These are phyloP conservation scores for Peromyscus attwateri DNA, from an alignment of 2,797 vertebrate species.

Conservation along the genomic window DNA sequence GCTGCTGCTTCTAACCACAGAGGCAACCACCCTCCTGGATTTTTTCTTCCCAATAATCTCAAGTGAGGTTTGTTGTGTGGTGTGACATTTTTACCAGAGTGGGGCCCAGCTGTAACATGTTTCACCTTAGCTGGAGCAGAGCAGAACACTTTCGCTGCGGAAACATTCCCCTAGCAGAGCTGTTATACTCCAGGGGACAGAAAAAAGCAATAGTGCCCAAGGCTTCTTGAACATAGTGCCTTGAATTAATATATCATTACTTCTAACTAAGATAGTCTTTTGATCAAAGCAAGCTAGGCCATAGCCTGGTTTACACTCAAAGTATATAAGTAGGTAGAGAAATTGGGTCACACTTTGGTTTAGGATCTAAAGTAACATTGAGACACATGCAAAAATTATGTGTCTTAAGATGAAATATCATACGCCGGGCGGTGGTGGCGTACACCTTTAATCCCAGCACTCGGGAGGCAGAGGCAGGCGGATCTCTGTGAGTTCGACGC, in stretches of 20 bases:
- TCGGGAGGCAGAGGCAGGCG: no score
- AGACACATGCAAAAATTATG: not conserved
- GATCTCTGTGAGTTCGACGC: no score
- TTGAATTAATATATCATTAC: not conserved
- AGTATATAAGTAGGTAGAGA: not conserved
- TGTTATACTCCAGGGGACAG: not conserved
- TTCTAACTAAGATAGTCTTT: constrained; percentile 9
- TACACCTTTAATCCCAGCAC: no score
- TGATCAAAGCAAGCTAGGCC: not conserved
- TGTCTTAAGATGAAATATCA: not conserved
- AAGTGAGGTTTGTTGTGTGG: not conserved
- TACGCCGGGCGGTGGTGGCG: no score
- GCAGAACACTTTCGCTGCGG: not conserved
- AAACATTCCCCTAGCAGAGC: not conserved
- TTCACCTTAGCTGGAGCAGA: not conserved
- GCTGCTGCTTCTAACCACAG: not conserved
- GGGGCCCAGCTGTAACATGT: not conserved
- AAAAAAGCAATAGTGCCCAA: not conserved
- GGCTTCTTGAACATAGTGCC: not conserved
- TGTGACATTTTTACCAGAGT: not conserved
- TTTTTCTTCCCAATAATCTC: not conserved
- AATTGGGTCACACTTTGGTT: not conserved
- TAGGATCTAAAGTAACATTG: constrained; percentile 8
- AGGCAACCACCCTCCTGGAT: not conserved
- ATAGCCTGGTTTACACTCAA: not conserved